Conservation (phyloP, 64 coral and sea anemone genomes). For the Catalaphyllia jardinei region DNA sequence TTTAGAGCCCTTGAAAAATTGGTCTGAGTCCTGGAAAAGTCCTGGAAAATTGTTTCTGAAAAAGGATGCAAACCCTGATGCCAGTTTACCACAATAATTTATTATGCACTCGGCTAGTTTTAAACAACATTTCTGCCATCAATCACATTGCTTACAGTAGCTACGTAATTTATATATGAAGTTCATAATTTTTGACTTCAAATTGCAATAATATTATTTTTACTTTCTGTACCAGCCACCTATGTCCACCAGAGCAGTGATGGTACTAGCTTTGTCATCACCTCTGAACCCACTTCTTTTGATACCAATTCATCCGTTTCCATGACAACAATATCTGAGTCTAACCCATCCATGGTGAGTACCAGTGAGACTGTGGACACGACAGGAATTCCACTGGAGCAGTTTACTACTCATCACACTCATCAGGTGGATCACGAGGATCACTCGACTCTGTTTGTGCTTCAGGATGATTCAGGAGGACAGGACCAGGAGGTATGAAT, state of each 20-base stretch:
- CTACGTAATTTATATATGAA: too few relatives aligned
- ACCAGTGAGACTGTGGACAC: conserved; percentile 75
- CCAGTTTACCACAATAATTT: too few relatives aligned
- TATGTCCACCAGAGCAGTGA: conserved; percentile 94
- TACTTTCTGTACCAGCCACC: conserved; percentile 50
- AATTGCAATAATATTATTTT: not conserved
- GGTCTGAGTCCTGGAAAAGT: too few relatives aligned
- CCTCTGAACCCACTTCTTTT: conserved; percentile 71
- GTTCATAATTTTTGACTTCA: not conserved
- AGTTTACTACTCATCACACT: conserved; percentile 64
- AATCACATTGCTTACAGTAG: too few relatives aligned
- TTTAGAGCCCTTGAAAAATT: too few relatives aligned
- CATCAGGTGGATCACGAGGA: conserved; percentile 80
- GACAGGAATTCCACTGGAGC: conserved; percentile 72
- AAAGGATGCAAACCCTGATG: too few relatives aligned
- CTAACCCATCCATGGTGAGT: conserved; percentile 70
- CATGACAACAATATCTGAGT: conserved; percentile 89
- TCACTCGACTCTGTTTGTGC: conserved; percentile 78
- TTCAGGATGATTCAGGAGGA: conserved; percentile 76
- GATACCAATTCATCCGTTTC: conserved; percentile 74
- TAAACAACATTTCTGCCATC: too few relatives aligned
- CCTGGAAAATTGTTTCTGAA: too few relatives aligned
- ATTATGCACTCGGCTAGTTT: too few relatives aligned
- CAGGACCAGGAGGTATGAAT: conserved; percentile 55
- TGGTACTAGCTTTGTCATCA: conserved; percentile 95